Conservation (phyloP, 53 echinoderm and acorn worm genomes). For the Paracentrotus lividus region DNA sequence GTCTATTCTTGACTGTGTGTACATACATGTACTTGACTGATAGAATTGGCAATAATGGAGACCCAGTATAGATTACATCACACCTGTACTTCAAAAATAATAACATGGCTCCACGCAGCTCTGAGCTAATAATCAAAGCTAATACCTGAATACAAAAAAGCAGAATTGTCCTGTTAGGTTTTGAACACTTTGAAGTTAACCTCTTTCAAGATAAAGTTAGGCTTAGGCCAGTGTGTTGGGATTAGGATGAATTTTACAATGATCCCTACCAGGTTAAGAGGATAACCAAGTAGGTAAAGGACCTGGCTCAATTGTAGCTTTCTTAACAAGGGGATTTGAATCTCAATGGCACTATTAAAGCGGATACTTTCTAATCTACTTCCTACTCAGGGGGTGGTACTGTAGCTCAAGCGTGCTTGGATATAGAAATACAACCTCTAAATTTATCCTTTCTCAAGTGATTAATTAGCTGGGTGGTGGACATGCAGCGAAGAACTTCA, state of each 20-base stretch:
- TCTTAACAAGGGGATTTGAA: neutral
- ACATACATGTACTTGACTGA: neutral
- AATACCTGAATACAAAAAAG: neutral
- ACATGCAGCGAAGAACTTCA: too few species aligned
- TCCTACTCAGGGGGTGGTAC: neutral
- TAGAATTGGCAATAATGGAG: neutral
- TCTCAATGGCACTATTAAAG: neutral
- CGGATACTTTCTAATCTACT: neutral
- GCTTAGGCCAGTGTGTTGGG: neutral
- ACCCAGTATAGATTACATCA: neutral
- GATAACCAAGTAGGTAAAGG: neutral
- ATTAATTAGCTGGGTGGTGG: neutral
- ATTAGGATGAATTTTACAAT: neutral
- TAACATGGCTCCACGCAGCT: neutral
- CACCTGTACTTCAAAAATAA: neutral
- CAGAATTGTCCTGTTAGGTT: neutral
- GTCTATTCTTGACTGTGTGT: neutral
- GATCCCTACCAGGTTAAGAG: neutral
- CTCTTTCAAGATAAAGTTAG: neutral
- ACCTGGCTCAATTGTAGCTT: neutral
- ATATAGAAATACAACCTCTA: neutral
- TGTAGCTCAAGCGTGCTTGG: neutral
- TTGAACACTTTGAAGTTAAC: neutral
- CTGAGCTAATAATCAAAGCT: neutral
- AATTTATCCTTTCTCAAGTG: neutral